Evolutionary conservation across 1,140 invertebrate species (phyloP), one percentile per base, ranked within the genome.

Genomic region (Anastatus disparis): DNA sequence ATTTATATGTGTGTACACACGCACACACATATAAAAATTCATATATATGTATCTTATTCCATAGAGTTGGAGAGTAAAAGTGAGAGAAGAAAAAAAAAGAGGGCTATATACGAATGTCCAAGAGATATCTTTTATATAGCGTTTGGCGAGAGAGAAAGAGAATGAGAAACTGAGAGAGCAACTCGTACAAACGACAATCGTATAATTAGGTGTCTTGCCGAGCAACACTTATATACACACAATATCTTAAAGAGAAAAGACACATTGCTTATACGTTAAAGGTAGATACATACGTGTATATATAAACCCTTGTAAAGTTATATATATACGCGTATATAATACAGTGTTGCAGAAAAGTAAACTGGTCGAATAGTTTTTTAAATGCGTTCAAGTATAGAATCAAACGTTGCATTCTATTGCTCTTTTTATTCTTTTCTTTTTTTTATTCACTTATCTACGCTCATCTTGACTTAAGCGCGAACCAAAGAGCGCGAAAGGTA

Each of bases 121-220:
- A n/a, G 38, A 24, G 10, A 61, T 70, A 70, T 55, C 68, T 62
- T 56, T n/a, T n/a, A n/a, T n/a, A n/a, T n/a, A n/a, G 48, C 48
- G 52, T 26, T 15, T 26, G 24, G 24, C 22, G 17, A 31, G 12
- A 22, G 9, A n/a, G n/a, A n/a, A n/a, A n/a, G n/a, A n/a, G n/a
- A n/a, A n/a, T n/a, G n/a, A n/a, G n/a, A n/a, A n/a, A n/a, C n/a
- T n/a, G n/a, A n/a, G n/a, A n/a, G n/a, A n/a, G n/a, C n/a, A n/a
- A n/a, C n/a, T n/a, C 13, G 53, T 71, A 65, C 68, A 78, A 81
- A 81, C 82, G 79, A 85, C 82, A 82, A 82, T 84, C 82, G 81
- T 81, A 84, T 84, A 83, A 85, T 84, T 83, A 83, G 82, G 80
- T 82, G 79, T 84, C 80, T 74, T 62, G 71, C n/a, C n/a, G 74